Evolutionary conservation across 2,888 invertebrate genomes (phyloP).

Genomic region (Mesoligia furuncula): DNA sequence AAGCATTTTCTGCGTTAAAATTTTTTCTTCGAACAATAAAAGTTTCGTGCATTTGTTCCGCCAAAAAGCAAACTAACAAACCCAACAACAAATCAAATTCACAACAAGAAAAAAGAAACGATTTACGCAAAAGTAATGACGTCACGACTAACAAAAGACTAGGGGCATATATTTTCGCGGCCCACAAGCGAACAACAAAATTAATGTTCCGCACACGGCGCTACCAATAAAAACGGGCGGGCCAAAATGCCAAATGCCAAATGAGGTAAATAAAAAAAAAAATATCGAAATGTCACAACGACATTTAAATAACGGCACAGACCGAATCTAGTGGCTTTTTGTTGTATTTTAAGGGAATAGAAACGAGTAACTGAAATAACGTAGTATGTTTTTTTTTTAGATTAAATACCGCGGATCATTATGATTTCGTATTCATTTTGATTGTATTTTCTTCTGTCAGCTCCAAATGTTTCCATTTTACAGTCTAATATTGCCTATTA

Average conservation of each 20-base stretch:
- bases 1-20: neutral
- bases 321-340: slow-evolving; percentile 30
- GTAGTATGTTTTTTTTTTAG: neutral
- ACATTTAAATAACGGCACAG: slow-evolving; percentile 75
- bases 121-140: slow-evolving; percentile 62
- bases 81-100: neutral
- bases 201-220: slow-evolving; percentile 88
- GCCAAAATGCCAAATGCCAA: slow-evolving; percentile 88
- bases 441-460: neutral
- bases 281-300: slow-evolving; percentile 83
- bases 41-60: neutral
- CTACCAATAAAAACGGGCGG: slow-evolving; percentile 83
- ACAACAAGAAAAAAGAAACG: slow-evolving; percentile 37
- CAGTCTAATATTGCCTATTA: neutral
- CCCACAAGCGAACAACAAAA: slow-evolving; percentile 79
- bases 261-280: slow-evolving; percentile 88
- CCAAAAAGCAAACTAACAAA: neutral
- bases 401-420: too few relatives aligned
- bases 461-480: neutral
- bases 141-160: slow-evolving; percentile 70
- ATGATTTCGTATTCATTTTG: neutral
- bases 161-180: slow-evolving; percentile 71
- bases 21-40: neutral
- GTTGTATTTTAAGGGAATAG: slow-evolving; percentile 10
- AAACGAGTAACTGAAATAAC: neutral